Base-by-base conservation (phyloP, 1,140 invertebrate genomes). In the Hyles euphorbiae region DNA sequence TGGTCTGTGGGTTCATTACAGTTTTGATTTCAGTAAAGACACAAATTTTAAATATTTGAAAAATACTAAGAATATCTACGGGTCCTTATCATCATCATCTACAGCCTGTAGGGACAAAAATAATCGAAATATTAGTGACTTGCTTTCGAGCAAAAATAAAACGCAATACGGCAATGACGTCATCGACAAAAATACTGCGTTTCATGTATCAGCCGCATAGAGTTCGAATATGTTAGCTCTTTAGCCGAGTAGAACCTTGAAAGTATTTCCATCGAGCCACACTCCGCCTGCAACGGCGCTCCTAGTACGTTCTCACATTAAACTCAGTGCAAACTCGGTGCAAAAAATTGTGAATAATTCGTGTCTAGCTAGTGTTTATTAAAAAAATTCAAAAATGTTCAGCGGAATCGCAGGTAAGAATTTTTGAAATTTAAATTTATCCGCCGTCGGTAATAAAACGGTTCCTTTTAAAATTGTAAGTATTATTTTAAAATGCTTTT, bases 321-420 rank as follows among this genome's bases (percentile, higher is more conserved):
- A 48, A 60, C 48, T 22, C 58, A 12, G 61, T 65, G 59, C 36
- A 60, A 59, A 50, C 12, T 44, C 58, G 33, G 53, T 61, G 60
- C 48, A 48, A 48, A 48, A 48, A 10, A 48, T 48, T 48, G 54
- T 56, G 46, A 48, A n/a, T 34, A 32, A 32, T 34, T 43, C 33
- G 45, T 56, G 9, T 47, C 9, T 11, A 54, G 68, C 5, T 5
- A 54, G 70, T 73, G 66, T 44, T 56, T 51, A 59, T 66, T 66
- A 58, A 66, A 74, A 68, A 60, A 56, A 70, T n/a, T 9, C 32
- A 56, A 83, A 82, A 77, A 88, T 88, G 85, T 88, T 88, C 74
- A 86, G 81, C 67, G 78, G 81, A 77, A 88, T 88, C 73, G 83
- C 85, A 81, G 85, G 85, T 88, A 49, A 75, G 72, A 49, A 47